phyloP scores from a whole-genome alignment of 2,797 vertebrate genomes.

The Sebastiscus tertius region DNA sequence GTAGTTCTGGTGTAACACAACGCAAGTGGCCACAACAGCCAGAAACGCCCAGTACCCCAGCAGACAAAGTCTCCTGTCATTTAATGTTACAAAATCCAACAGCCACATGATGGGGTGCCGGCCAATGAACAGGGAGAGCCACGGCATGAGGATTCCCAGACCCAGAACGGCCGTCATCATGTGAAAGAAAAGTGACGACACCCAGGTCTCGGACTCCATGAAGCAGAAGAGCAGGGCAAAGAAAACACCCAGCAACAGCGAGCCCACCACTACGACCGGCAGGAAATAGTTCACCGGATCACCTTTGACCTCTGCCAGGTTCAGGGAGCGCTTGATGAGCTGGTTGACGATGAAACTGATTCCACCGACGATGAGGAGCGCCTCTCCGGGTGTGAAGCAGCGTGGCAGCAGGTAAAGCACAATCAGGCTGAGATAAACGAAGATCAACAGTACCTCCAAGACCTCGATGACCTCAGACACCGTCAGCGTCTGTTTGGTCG shows the following conservation, averaged over 20 bases:
- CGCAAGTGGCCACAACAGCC: slow-evolving; percentile 82
- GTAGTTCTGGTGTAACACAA: slow-evolving; percentile 92
- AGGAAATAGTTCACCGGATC: slow-evolving; percentile 93
- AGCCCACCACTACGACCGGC: slow-evolving; percentile 89
- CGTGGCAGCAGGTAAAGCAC: slow-evolving; percentile 93
- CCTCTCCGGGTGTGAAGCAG: slow-evolving; percentile 96
- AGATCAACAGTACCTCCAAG: slow-evolving; percentile 95
- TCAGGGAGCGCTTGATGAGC: slow-evolving; percentile 96
- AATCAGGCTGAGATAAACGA: slow-evolving; percentile 97
- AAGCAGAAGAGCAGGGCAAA: slow-evolving; percentile 94
- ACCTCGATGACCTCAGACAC: slow-evolving; percentile 98
- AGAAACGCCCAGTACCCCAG: slow-evolving; percentile 90
- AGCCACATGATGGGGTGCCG: slow-evolving; percentile 94
- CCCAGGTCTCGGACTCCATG: slow-evolving; percentile 96
- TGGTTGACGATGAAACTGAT: slow-evolving; percentile 95
- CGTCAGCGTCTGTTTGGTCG: slow-evolving; percentile 91
- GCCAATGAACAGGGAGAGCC: slow-evolving; percentile 93
- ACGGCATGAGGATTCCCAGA: slow-evolving; percentile 93
- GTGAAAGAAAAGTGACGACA: slow-evolving; percentile 95
- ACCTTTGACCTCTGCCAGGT: slow-evolving; percentile 84
- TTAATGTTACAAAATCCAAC: slow-evolving; percentile 89
- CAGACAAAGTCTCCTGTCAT: slow-evolving; percentile 86
- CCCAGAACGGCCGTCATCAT: slow-evolving; percentile 93
- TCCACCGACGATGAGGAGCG: slow-evolving; percentile 89
- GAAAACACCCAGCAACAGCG: slow-evolving; percentile 90